A percentile compares a stretch with the other conserved stretches of the same genome.
Conservation (phyloP, 2,888 invertebrate species). For the Ectropis crepuscularia region DNA sequence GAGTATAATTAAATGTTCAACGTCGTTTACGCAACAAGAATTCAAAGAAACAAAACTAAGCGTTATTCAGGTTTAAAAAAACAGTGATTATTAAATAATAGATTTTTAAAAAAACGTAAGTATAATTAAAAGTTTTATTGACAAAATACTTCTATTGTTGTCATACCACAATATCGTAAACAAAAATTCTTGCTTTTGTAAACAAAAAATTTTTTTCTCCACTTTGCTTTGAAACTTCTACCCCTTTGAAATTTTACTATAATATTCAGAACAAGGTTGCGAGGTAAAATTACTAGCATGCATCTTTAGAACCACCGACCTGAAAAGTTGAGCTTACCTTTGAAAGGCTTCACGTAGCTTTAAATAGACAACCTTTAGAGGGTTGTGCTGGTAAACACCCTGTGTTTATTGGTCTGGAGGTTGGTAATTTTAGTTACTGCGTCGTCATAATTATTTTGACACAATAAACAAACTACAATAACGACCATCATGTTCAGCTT, state of each 20-base stretch:
- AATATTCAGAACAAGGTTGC: background rate
- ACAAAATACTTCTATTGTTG: background rate
- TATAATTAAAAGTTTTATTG: no score
- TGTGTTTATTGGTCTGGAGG: constrained; percentile 1
- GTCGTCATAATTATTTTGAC: no score
- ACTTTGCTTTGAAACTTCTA: background rate
- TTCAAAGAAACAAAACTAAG: no score
- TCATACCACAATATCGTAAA: background rate
- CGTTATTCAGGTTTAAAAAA: no score
- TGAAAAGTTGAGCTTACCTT: constrained; percentile 11
- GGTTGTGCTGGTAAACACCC: constrained; percentile 16
- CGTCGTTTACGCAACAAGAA: no score
- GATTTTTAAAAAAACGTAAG: no score
- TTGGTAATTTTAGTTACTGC: background rate
- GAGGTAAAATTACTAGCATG: constrained; percentile 18
- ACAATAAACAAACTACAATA: no score
- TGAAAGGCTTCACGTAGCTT: constrained; percentile 6
- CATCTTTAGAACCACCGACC: constrained; percentile 17
- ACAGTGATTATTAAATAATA: no score
- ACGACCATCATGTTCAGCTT: no score
- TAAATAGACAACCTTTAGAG: constrained; percentile 24
- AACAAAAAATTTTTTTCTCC: no score
- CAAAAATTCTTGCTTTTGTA: constrained; percentile 8
- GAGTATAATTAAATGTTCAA: no score
- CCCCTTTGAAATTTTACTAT: constrained; percentile 8